These are phyloP conservation scores for Cephus runcator DNA, from an alignment of 2,888 invertebrate species.

Conservation along the genomic window DNA sequence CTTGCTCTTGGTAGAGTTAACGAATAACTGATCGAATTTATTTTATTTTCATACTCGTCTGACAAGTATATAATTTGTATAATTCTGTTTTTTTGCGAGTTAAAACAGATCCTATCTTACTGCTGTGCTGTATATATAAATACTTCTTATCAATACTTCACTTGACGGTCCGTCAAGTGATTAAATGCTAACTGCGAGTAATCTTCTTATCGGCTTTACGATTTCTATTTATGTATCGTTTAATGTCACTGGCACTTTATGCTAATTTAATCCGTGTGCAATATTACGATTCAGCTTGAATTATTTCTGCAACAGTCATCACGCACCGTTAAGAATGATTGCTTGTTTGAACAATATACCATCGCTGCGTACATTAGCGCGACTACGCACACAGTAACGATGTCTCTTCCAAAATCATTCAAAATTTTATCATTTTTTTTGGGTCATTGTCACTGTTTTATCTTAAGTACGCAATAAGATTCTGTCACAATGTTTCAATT, in stretches of 20 bases:
- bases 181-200: neutral
- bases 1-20: neutral
- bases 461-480: neutral
- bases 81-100: neutral
- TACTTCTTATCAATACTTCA: neutral
- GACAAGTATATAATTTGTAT: neutral
- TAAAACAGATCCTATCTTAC: neutral
- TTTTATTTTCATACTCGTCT: conserved; percentile 21
- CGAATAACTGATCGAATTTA: conserved; percentile 3
- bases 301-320: neutral
- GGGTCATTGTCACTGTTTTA: neutral
- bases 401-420: neutral
- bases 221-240: neutral
- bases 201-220: neutral
- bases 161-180: neutral
- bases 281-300: neutral
- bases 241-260: neutral
- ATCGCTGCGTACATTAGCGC: neutral
- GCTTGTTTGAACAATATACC: neutral
- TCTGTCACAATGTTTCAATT: neutral
- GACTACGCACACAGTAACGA: neutral
- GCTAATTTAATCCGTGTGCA: neutral
- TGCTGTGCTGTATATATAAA: neutral
- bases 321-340: neutral
- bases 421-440: neutral